phyloP scores from a whole-genome alignment of 2,113 vertebrate species.

The Eretmochelys imbricata region DNA sequence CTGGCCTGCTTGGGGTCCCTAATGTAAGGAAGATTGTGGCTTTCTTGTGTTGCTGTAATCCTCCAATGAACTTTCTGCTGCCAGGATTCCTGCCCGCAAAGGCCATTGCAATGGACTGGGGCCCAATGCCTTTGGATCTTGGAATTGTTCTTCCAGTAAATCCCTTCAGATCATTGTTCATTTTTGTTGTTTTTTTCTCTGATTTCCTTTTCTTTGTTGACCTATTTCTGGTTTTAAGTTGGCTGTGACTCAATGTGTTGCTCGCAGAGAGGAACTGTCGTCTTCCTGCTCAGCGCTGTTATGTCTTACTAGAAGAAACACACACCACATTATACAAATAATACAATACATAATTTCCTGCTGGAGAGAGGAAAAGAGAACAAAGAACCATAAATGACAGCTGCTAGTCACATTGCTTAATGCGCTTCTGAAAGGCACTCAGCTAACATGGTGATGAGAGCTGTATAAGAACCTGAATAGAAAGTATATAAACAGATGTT shows the following conservation, averaged over 20 bases:
- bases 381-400: accelerated
- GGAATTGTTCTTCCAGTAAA: no score
- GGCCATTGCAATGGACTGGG: neutral
- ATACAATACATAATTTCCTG: neutral
- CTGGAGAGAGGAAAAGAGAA: neutral
- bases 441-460: neutral
- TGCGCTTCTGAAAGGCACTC: neutral
- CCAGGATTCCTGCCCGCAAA: accelerated
- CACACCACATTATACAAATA: no score
- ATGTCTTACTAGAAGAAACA: no score
- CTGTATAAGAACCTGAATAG: neutral
- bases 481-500: accelerated
- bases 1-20: neutral
- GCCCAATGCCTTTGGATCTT: neutral
- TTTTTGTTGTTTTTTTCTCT: no score
- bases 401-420: neutral
- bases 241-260: no score
- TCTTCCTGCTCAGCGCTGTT: no score
- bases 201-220: no score
- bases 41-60: neutral
- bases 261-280: no score
- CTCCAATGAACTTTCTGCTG: neutral
- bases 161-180: no score
- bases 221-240: no score
- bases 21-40: accelerated